These are phyloP conservation scores for Dendronephthya gigantea DNA, from an alignment of 64 coral and sea anemone species.

Conservation along the genomic window DNA sequence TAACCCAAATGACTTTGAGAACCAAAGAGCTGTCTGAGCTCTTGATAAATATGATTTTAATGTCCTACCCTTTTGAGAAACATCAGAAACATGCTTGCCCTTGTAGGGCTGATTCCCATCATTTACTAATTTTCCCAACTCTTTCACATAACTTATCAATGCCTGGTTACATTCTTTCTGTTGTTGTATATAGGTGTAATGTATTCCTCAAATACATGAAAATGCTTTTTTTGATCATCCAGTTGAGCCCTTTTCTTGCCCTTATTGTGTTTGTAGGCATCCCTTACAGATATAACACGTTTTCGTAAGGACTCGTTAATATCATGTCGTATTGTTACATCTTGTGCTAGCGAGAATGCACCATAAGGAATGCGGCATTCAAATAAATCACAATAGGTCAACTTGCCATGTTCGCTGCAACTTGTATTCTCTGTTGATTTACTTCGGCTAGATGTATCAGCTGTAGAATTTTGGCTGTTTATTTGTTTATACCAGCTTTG, in stretches of 20 bases:
- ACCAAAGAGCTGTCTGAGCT: constrained; percentile 9
- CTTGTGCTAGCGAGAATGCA: neutral
- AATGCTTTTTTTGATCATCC: neutral
- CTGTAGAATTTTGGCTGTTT: neutral
- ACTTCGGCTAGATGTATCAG: neutral
- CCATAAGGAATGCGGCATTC: neutral
- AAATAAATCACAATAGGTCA: neutral
- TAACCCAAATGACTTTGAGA: neutral
- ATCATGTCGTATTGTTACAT: neutral
- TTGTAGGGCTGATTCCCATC: neutral
- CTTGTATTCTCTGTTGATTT: neutral
- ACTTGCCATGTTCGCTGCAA: neutral
- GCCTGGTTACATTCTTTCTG: constrained; percentile 1
- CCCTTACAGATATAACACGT: neutral
- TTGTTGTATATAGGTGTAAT: neutral
- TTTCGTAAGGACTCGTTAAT: neutral
- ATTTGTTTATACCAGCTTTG: neutral
- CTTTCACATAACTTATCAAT: neutral
- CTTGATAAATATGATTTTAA: neutral
- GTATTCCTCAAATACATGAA: neutral
- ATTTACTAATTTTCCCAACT: neutral
- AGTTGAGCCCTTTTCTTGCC: neutral
- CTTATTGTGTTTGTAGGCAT: neutral
- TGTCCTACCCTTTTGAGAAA: neutral
- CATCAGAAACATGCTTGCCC: constrained; percentile 3